These are phyloP conservation scores for Ophion ventricosus DNA, from an alignment of 2,888 invertebrate genomes.

Conservation along the genomic window DNA sequence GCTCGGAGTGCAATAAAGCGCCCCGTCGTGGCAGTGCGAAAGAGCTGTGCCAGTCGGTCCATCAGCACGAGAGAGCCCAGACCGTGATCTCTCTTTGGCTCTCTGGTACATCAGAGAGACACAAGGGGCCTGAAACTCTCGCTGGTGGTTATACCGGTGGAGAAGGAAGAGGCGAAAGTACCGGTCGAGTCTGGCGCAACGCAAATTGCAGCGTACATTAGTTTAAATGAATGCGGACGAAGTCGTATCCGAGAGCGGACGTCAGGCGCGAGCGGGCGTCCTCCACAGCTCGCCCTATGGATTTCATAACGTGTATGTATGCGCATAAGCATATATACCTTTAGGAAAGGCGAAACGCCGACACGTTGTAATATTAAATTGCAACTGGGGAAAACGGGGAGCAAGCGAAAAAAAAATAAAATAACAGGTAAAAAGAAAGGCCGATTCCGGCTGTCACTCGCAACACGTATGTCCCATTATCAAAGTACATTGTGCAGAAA, in stretches of 20 bases:
- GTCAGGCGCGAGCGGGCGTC: slow-evolving; percentile 55
- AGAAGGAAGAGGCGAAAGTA: slow-evolving; percentile 50
- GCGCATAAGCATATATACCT: slow-evolving; percentile 5
- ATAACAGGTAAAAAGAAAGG: slow-evolving; percentile 17
- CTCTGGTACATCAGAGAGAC: slow-evolving; percentile 54
- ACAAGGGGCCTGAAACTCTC: slow-evolving; percentile 19
- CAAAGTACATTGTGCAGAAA: slow-evolving; percentile 40
- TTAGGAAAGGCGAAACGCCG: slow-evolving; percentile 38
- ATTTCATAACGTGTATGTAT: slow-evolving; percentile 28
- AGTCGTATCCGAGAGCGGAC: slow-evolving; percentile 66
- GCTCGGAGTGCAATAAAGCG: slow-evolving; percentile 24
- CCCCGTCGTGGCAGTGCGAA: slow-evolving; percentile 1
- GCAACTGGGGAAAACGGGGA: slow-evolving; percentile 52
- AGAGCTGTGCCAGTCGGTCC: slow-evolving; percentile 38
- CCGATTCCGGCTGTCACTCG: slow-evolving; percentile 39
- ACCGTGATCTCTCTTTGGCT: slow-evolving; percentile 57
- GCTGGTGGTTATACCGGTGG: slow-evolving; percentile 1
- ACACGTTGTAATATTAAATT: slow-evolving; percentile 66
- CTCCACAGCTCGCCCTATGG: slow-evolving; percentile 40
- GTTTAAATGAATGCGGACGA: slow-evolving; percentile 78
- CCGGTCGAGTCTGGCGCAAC: slow-evolving; percentile 69
- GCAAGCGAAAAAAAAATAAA: slow-evolving; percentile 26
- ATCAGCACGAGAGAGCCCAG: slow-evolving; percentile 38
- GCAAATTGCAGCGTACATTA: slow-evolving; percentile 77
- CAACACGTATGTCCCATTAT: slow-evolving; percentile 29